These are phyloP conservation scores for Lepus timidus DNA, from an alignment of 2,113 vertebrate genomes.

Conservation along the genomic window DNA sequence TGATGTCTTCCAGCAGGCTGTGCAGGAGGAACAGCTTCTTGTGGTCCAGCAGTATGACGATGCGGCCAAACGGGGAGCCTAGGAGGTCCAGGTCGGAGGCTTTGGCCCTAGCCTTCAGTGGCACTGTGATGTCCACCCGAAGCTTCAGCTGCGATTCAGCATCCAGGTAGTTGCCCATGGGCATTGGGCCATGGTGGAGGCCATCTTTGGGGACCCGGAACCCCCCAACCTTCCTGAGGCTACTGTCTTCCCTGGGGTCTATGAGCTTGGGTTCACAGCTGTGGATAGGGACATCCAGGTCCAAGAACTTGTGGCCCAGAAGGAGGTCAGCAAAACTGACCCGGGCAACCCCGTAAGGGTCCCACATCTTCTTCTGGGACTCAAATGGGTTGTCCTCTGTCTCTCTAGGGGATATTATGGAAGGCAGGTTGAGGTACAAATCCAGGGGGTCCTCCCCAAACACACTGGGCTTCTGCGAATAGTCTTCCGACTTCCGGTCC, in stretches of 20 bases:
- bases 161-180: constrained; percentile 87
- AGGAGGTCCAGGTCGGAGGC: not conserved
- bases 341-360: constrained; percentile 88
- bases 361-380: constrained; percentile 49
- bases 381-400: constrained; percentile 68
- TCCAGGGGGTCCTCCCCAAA: constrained; percentile 84
- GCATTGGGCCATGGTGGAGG: constrained; percentile 66
- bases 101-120: constrained; percentile 52
- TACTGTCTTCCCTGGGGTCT: not conserved
- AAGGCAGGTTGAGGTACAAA: constrained; percentile 69
- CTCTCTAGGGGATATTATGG: constrained; percentile 63
- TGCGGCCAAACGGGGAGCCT: constrained; percentile 85
- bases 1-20: constrained; percentile 87
- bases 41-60: constrained; percentile 88
- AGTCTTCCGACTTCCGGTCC: constrained; percentile 85
- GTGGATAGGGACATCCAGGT: constrained; percentile 86
- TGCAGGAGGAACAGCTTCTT: constrained; percentile 78
- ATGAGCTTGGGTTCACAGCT: constrained; percentile 74
- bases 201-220: not conserved
- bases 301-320: constrained; percentile 85
- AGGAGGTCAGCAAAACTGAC: constrained; percentile 90
- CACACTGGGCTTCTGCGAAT: constrained; percentile 54
- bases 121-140: constrained; percentile 87
- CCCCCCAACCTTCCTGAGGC: constrained; percentile 9
- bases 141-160: constrained; percentile 90